Percentiles rank a stretch among this genome's conserved stretches.
Evolutionary conservation across 2,113 vertebrate genomes (phyloP).

Genomic region (Eupsittula cactorum): DNA sequence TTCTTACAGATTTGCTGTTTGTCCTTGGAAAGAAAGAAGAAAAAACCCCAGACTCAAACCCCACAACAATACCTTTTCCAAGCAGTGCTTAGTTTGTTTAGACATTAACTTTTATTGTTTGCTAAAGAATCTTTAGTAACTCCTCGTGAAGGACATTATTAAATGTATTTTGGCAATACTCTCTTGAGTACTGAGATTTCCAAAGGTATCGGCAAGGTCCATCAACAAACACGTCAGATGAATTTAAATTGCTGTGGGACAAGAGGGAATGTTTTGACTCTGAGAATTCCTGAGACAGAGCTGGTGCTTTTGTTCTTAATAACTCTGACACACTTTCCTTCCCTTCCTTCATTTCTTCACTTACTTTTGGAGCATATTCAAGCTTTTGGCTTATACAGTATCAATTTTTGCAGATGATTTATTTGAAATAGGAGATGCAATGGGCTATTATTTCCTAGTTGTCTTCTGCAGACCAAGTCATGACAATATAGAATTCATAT

Average conservation of each 20-base stretch:
- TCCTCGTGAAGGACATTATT: background rate
- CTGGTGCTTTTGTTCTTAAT: background rate
- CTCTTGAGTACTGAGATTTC: background rate
- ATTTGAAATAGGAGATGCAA: background rate
- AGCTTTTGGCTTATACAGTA: background rate
- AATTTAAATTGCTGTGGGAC: background rate
- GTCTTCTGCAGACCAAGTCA: background rate
- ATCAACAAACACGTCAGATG: background rate
- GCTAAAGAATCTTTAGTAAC: background rate
- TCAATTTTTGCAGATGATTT: background rate
- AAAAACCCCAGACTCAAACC: background rate
- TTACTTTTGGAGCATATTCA: background rate
- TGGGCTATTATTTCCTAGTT: background rate
- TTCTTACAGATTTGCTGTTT: background rate
- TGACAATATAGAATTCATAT: background rate
- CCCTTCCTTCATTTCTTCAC: background rate
- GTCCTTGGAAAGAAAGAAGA: background rate
- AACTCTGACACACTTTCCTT: background rate
- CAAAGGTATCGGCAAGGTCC: background rate
- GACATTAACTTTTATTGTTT: background rate
- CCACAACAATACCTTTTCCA: background rate
- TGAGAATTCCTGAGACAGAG: background rate
- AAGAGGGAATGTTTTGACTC: background rate
- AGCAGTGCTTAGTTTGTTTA: background rate
- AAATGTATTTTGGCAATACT: background rate